A percentile compares a stretch with the other conserved stretches of the same genome.
Conservation (phyloP, 2,113 vertebrate genomes). For the Sarotherodon lohbergeri region DNA sequence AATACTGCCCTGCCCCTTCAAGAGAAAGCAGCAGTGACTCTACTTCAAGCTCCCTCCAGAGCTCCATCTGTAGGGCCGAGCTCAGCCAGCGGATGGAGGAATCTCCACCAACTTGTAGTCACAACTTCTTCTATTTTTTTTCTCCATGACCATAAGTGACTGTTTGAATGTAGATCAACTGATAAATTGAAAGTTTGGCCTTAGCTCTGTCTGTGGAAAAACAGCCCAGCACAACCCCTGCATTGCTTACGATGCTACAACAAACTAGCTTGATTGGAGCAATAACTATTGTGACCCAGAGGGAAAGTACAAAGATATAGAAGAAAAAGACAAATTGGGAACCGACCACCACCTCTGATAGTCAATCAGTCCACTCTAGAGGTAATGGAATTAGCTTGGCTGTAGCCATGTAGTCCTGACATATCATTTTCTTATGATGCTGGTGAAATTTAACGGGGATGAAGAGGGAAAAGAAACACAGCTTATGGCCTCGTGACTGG, state of each 20-base stretch:
- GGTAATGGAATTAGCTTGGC: not conserved
- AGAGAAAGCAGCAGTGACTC: not conserved
- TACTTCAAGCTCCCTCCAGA: not conserved
- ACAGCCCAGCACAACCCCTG: not conserved
- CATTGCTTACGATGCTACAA: accelerated
- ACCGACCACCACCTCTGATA: not conserved
- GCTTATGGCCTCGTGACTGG: not conserved
- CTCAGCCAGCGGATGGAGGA: not conserved
- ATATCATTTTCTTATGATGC: conserved; percentile 35
- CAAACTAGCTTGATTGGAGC: not conserved
- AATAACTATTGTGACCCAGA: not conserved
- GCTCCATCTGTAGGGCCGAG: not conserved
- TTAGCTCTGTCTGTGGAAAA: not conserved
- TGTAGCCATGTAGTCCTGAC: not conserved
- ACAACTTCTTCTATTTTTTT: not conserved
- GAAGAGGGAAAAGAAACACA: not conserved
- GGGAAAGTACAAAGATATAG: not conserved
- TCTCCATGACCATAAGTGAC: not conserved
- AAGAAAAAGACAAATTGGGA: not conserved
- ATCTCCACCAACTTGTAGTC: not conserved
- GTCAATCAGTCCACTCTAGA: not conserved
- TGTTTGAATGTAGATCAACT: not conserved
- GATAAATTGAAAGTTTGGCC: not conserved
- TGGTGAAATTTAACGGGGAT: conserved; percentile 20
- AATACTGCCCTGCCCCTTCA: not conserved